These are phyloP conservation scores for Nestor notabilis DNA, from an alignment of 2,113 vertebrate species.

Conservation along the genomic window DNA sequence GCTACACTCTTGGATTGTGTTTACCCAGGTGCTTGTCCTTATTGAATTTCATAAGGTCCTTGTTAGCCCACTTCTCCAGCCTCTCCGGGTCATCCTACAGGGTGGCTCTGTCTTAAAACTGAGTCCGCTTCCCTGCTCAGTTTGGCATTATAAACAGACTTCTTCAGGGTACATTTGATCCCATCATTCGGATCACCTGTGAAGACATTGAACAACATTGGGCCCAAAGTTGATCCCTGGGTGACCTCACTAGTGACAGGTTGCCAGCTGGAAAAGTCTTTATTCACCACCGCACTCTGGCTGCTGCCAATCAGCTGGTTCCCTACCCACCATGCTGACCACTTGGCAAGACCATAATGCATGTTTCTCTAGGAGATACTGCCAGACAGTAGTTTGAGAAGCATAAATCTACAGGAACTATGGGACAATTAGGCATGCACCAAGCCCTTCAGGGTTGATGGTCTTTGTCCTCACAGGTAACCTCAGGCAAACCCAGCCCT, in stretches of 20 bases:
- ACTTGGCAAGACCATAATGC: background rate
- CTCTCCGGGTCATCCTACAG: background rate
- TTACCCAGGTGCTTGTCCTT: background rate
- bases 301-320: background rate
- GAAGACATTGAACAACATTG: background rate
- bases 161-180: background rate
- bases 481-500: background rate
- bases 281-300: background rate
- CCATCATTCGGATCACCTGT: background rate
- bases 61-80: background rate
- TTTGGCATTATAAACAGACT: background rate
- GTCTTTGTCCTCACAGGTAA: background rate
- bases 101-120: background rate
- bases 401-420: background rate
- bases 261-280: background rate
- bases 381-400: background rate
- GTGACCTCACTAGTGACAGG: background rate
- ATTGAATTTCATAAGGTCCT: background rate
- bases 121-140: background rate
- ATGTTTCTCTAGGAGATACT: background rate
- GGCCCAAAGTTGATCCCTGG: background rate
- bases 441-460: too few species aligned
- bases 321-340: background rate
- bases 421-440: background rate
- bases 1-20: background rate